Percentiles rank a stretch among this genome's conserved stretches.
These are phyloP conservation scores for Meriones unguiculatus DNA, from an alignment of 2,113 vertebrate genomes.

Conservation along the genomic window DNA sequence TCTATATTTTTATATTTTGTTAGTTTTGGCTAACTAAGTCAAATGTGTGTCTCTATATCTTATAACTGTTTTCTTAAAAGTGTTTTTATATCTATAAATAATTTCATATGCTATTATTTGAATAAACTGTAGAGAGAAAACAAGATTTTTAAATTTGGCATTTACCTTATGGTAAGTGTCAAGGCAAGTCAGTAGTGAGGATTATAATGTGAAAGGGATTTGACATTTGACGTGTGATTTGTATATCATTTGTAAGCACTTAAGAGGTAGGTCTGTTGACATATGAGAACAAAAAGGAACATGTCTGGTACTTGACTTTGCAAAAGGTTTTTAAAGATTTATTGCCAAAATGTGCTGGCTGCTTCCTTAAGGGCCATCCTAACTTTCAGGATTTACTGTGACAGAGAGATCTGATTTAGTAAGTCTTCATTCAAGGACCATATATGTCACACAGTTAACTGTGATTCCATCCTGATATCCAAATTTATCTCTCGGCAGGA, in stretches of 20 bases:
- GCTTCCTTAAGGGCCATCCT: slow-evolving; percentile 57
- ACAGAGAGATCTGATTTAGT: slow-evolving; percentile 39
- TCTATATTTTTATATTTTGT: slow-evolving; percentile 51
- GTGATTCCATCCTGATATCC: slow-evolving; percentile 52
- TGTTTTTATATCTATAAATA: slow-evolving; percentile 51
- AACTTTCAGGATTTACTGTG: slow-evolving; percentile 46
- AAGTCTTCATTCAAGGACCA: slow-evolving; percentile 24
- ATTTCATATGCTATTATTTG: slow-evolving; percentile 46
- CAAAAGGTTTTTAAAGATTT: slow-evolving; percentile 74
- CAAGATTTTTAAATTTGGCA: neutral
- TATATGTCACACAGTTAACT: slow-evolving; percentile 46
- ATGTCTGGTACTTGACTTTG: slow-evolving; percentile 71
- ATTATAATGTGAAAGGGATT: slow-evolving; percentile 14
- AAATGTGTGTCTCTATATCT: slow-evolving; percentile 6
- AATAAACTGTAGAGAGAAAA: slow-evolving; percentile 23
- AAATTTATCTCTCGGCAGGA: slow-evolving; percentile 64
- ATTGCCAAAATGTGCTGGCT: slow-evolving; percentile 69
- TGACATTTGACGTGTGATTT: slow-evolving; percentile 48
- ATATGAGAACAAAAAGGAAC: slow-evolving; percentile 58
- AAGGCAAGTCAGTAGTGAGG: slow-evolving; percentile 29
- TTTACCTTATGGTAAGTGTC: neutral
- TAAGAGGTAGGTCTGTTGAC: slow-evolving; percentile 42
- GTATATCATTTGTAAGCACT: slow-evolving; percentile 19
- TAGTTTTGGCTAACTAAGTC: neutral
- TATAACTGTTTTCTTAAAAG: slow-evolving; percentile 46